Base-by-base conservation (phyloP, 2,888 invertebrate genomes). In the Balanococcus diminutus region DNA sequence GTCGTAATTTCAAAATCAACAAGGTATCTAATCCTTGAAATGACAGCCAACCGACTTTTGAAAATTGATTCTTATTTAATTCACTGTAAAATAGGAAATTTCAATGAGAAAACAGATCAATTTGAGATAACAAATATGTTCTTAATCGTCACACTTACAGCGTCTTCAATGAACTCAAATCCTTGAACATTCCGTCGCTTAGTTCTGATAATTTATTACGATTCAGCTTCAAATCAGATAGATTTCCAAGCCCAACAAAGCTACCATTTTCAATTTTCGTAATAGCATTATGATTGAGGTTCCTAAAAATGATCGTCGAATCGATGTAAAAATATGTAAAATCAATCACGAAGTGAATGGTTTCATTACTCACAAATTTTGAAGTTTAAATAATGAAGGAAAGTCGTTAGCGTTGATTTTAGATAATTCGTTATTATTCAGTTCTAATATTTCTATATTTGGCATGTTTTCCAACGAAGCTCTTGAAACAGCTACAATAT, bases 61-160 rank as follows among this genome's bases (percentile, higher is more conserved):
- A 93, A 84, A 98, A 90, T 88, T 94, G 94, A 90, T 98, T 98
- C 88, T 95, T 93, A 90, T 95, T 97, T 84, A 98, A 90, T 90
- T 96, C 96, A 87, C 94, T 94, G 90, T 79, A 90, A 91, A 87
- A 88, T 42, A n/a, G n/a, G n/a, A n/a, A n/a, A n/a, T n/a, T n/a
- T n/a, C n/a, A n/a, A n/a, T n/a, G n/a, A n/a, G n/a, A n/a, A n/a
- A n/a, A n/a, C n/a, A n/a, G n/a, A n/a, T n/a, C n/a, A n/a, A n/a
- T n/a, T n/a, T n/a, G n/a, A n/a, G n/a, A n/a, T n/a, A n/a, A 81
- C 14, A 79, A 36, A 1, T 51, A 31, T 86, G 61, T 32, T 46
- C 46, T 39, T n/a, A 86, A 82, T 42, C 6, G 28, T 32, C 5
- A 14, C 79, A 84, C 87, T 86, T 81, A 87, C 87, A 87, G 84